These are phyloP conservation scores for Romanogobio albipinnatus DNA, from an alignment of 2,113 vertebrate genomes.

Conservation along the genomic window DNA sequence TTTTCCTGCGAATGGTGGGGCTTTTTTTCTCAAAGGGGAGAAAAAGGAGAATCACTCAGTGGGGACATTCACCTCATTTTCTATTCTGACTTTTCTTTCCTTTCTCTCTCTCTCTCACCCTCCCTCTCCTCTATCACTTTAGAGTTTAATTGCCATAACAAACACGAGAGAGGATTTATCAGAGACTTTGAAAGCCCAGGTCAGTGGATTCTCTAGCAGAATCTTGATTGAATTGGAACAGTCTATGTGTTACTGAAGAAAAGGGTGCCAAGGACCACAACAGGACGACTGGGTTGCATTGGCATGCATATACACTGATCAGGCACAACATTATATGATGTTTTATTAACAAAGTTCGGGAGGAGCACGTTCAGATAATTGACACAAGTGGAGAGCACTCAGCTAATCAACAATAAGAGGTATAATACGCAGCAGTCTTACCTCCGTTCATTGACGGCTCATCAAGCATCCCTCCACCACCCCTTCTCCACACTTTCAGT, in stretches of 20 bases:
- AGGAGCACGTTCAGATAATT: too few species aligned
- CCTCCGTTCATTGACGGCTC: too few species aligned
- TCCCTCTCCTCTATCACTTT: not conserved
- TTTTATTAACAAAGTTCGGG: too few species aligned
- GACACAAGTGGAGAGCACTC: too few species aligned
- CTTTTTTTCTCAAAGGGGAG: constrained; percentile 31
- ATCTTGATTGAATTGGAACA: not conserved
- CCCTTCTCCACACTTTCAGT: too few species aligned
- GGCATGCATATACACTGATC: too few species aligned
- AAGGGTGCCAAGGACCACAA: not conserved
- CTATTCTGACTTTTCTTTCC: constrained; percentile 27
- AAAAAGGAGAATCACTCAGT: constrained; percentile 42
- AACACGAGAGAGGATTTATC: constrained; percentile 20
- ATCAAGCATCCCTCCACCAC: too few species aligned
- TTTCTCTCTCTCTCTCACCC: not conserved
- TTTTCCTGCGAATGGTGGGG: constrained; percentile 25
- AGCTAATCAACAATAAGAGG: too few species aligned
- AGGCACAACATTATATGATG: too few species aligned
- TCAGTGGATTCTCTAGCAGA: not conserved
- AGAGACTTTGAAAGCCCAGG: not conserved
- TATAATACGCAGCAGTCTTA: too few species aligned
- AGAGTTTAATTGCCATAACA: constrained; percentile 15
- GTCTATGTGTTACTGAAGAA: not conserved
- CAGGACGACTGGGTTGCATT: not conserved
- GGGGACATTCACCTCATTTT: constrained; percentile 37